Percentiles rank a stretch among this genome's conserved stretches.
Evolutionary conservation across 1,140 invertebrate species (phyloP).

Genomic region (Scaptomyza montana): DNA sequence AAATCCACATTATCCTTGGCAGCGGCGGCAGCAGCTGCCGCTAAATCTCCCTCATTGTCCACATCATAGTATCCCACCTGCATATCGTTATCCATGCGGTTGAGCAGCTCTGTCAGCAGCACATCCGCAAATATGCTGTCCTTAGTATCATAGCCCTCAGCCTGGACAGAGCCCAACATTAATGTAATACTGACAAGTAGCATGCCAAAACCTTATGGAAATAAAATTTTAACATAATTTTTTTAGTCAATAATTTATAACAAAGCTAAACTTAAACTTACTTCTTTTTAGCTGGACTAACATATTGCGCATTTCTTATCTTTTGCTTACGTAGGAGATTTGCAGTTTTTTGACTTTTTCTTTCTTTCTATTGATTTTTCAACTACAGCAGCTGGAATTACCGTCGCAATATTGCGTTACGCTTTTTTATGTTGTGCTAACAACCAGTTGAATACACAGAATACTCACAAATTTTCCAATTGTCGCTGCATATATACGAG

Average conservation of each 20-base stretch:
- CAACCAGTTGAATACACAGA: slow-evolving; percentile 72
- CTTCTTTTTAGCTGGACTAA: slow-evolving; percentile 45
- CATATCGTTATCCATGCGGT: slow-evolving; percentile 89
- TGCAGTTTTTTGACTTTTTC: slow-evolving; percentile 33
- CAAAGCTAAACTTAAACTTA: neutral
- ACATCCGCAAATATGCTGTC: slow-evolving; percentile 86
- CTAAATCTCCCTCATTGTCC: slow-evolving; percentile 81
- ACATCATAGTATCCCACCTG: slow-evolving; percentile 86
- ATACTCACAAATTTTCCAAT: slow-evolving; percentile 37
- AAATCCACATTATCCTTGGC: slow-evolving; percentile 83
- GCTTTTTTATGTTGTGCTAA: slow-evolving; percentile 37
- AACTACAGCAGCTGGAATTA: slow-evolving; percentile 41
- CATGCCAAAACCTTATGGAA: slow-evolving; percentile 29
- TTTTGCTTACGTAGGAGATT: slow-evolving; percentile 45
- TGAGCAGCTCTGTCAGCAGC: slow-evolving; percentile 88
- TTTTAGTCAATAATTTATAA: neutral
- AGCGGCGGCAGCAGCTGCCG: slow-evolving; percentile 43
- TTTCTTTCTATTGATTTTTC: slow-evolving; percentile 68
- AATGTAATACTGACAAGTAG: slow-evolving; percentile 42
- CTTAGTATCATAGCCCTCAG: slow-evolving; percentile 62
- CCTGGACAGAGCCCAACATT: slow-evolving; percentile 22
- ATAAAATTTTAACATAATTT: neutral
- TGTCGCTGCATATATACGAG: slow-evolving; percentile 33
- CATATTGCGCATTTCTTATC: slow-evolving; percentile 67
- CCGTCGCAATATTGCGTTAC: slow-evolving; percentile 40